phyloP scores from a whole-genome alignment of 2,113 vertebrate genomes.

The Cebidichthys violaceus region DNA sequence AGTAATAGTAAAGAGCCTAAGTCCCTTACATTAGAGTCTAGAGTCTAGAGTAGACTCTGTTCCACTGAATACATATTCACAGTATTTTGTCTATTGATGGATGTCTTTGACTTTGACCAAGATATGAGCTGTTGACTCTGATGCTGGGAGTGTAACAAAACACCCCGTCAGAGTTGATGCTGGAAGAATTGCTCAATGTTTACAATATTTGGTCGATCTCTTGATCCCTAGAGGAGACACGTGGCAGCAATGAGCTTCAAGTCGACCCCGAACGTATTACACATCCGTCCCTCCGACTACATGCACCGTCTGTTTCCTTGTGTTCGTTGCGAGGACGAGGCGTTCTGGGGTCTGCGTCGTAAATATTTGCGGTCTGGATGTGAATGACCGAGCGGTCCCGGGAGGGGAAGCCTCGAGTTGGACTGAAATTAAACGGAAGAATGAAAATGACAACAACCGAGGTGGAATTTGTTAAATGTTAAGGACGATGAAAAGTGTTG shows the following conservation, averaged over 20 bases:
- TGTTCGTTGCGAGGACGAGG: constrained; percentile 1
- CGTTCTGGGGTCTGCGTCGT: constrained; percentile 33
- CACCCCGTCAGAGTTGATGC: constrained; percentile 22
- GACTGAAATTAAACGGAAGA: constrained; percentile 49
- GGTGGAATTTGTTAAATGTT: constrained; percentile 55
- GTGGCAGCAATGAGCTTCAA: constrained; percentile 33
- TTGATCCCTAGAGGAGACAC: constrained; percentile 36
- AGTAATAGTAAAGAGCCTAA: not conserved
- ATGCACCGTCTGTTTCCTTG: not conserved
- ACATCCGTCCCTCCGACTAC: constrained; percentile 15
- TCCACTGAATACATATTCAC: not conserved
- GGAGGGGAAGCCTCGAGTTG: constrained; percentile 42
- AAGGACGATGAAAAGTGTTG: constrained; percentile 19
- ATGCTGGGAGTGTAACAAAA: not conserved
- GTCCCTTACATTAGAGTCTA: not conserved
- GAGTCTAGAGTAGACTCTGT: not conserved
- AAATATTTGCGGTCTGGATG: constrained; percentile 71
- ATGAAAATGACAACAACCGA: constrained; percentile 43
- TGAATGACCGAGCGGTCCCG: constrained; percentile 53
- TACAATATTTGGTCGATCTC: constrained; percentile 20
- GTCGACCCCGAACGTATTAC: constrained; percentile 10
- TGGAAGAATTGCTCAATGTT: constrained; percentile 44
- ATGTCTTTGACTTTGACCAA: not conserved
- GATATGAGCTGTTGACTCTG: constrained; percentile 24
- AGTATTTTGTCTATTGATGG: not conserved